Percentiles rank a stretch among this genome's conserved stretches.
Conservation (phyloP, 2,888 invertebrate genomes). For the Scaptomyza reducta region DNA sequence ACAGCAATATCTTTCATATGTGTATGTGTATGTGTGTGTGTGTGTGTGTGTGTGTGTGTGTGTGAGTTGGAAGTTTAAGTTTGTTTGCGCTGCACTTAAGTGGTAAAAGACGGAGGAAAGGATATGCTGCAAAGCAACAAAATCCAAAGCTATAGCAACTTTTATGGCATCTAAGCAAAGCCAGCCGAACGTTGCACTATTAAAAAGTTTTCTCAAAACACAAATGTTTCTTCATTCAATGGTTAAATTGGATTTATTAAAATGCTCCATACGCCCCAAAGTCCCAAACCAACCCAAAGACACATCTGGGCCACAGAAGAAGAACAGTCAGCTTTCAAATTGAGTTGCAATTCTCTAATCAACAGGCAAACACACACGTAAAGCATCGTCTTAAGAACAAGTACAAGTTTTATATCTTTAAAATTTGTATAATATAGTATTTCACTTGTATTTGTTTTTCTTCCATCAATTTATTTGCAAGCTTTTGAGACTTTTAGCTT, state of each 20-base stretch:
- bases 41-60: slow-evolving; percentile 14
- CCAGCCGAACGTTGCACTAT: slow-evolving; percentile 68
- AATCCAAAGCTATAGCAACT: slow-evolving; percentile 36
- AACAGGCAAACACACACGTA: neutral
- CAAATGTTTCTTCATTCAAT: slow-evolving; percentile 56
- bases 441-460: neutral
- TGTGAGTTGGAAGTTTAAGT: slow-evolving; percentile 51
- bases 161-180: slow-evolving; percentile 67
- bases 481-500: slow-evolving; percentile 39
- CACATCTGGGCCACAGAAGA: neutral
- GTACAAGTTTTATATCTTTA: neutral
- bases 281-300: neutral
- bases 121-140: slow-evolving; percentile 25
- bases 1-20: slow-evolving; percentile 69
- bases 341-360: slow-evolving; percentile 11
- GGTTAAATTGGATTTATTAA: slow-evolving; percentile 70
- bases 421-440: neutral
- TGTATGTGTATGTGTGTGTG: slow-evolving; percentile 18
- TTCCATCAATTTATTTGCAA: slow-evolving; percentile 2
- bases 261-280: slow-evolving; percentile 4
- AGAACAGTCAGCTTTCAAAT: slow-evolving; percentile 3
- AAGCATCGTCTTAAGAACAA: neutral
- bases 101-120: slow-evolving; percentile 23
- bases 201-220: slow-evolving; percentile 63
- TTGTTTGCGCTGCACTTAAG: slow-evolving; percentile 74